Evolutionary conservation across 2,888 invertebrate genomes (phyloP), one percentile per base, ranked within the genome.

Genomic region (Drosophila siamana): DNA sequence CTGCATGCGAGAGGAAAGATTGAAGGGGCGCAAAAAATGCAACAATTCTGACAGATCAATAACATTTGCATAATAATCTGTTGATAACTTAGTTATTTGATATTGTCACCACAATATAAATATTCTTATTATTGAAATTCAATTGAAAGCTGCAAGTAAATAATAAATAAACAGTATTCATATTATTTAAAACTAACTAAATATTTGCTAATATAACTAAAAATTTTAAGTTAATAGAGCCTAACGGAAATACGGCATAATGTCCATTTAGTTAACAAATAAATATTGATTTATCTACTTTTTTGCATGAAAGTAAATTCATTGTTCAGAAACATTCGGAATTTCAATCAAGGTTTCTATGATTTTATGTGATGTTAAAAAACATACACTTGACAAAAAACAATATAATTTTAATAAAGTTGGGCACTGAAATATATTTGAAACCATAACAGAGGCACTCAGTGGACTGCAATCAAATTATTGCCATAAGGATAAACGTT

Each of bases 401-500:
- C 2, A 9, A 15, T 33, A 33, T 13, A 9, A 36, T 8, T 9
- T 33, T 13, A 13, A 36, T 48, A 13, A 22, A 22, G 2, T 9
- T 19, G 6, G 4, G 4, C 0, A 22, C 33, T 4, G 4, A 22
- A 4, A 19, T 19, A 13, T 28, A 7, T 22, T 4, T 13, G 5
- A 2, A 13, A 26, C n/a, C 7, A 11, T n/a, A 19, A 33, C 48
- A 13, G 19, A 9, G 16, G 24, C 8, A 48, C 19, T 47, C 40
- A 19, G n/a, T 28, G 19, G 22, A 9, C 46, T 9, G 7, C 26
- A 40, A 57, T 33, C 43, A 60, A 40, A 52, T 52, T 30, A 59
- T 24, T 8, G 8, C 26, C 19, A 28, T 43, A 43, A n/a, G 43
- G 33, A 13, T 24, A 55, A 60, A 40, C 28, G 28, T 26, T 28